Evolutionary conservation across 2,797 vertebrate genomes (phyloP).

Genomic region (Manis javanica): DNA sequence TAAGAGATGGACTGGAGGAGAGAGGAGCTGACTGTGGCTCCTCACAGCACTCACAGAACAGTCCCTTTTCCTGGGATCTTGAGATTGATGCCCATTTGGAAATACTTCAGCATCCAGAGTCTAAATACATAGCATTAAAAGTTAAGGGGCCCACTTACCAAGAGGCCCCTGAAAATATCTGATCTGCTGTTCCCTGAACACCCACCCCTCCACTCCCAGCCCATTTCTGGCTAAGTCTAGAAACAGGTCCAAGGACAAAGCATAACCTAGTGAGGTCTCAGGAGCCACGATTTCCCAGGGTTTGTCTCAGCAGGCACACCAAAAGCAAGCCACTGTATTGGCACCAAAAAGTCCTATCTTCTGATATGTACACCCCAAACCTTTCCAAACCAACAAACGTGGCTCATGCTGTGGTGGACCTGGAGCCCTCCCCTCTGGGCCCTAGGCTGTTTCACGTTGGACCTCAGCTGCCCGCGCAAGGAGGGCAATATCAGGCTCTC

Average conservation of each 20-base stretch:
- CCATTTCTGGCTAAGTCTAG: conserved; percentile 27
- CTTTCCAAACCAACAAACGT: background rate
- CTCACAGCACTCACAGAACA: background rate
- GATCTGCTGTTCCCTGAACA: background rate
- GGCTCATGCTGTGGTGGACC: background rate
- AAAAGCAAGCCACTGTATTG: background rate
- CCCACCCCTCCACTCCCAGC: background rate
- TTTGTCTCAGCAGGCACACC: background rate
- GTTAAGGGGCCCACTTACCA: background rate
- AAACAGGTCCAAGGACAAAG: conserved; percentile 29
- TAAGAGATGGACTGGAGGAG: background rate
- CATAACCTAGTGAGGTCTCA: background rate
- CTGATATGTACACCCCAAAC: background rate
- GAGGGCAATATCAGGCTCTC: background rate
- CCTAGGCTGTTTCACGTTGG: background rate
- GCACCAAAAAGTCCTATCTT: background rate
- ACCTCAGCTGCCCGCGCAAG: background rate
- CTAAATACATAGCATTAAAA: background rate
- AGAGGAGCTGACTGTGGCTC: background rate
- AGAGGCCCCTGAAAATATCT: background rate
- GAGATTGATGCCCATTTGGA: background rate
- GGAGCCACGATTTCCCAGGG: background rate
- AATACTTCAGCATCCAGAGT: background rate
- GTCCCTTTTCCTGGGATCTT: background rate
- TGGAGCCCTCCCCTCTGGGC: background rate